These are phyloP conservation scores for Synanthedon myopaeformis DNA, from an alignment of 2,888 invertebrate genomes.

Conservation along the genomic window DNA sequence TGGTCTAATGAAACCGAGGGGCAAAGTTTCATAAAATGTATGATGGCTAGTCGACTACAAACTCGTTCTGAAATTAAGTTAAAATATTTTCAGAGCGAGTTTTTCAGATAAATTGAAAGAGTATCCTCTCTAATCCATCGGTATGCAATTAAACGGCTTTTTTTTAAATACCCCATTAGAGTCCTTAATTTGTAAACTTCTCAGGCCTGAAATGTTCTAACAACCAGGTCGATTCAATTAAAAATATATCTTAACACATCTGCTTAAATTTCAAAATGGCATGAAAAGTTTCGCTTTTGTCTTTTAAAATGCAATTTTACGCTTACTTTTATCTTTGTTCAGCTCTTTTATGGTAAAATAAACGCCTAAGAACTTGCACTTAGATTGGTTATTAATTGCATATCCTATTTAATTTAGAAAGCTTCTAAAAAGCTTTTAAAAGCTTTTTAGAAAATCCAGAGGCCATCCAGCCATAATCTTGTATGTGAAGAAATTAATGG, in stretches of 20 bases:
- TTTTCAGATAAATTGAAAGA: no score
- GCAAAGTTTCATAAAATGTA: no score
- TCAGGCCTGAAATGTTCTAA: slow-evolving; percentile 7
- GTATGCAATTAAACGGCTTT: slow-evolving; percentile 16
- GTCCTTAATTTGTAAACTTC: slow-evolving; percentile 20
- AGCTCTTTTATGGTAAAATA: neutral
- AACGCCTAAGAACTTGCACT: neutral
- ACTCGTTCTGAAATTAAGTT: no score
- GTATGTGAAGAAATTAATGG: no score
- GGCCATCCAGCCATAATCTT: no score
- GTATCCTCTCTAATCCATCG: slow-evolving; percentile 5
- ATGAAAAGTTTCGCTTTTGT: neutral
- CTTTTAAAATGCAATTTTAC: neutral
- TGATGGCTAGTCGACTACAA: no score
- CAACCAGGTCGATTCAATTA: neutral
- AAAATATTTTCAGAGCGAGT: no score
- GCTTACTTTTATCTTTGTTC: neutral
- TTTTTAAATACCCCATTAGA: slow-evolving; percentile 24
- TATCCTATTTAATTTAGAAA: neutral
- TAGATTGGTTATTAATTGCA: neutral
- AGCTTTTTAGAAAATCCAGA: no score
- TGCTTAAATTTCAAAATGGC: neutral
- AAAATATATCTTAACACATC: neutral
- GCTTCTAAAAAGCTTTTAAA: no score
- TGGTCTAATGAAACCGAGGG: no score